Base-by-base conservation (phyloP, 2,888 invertebrate species). In the Platerodrilus igneus region DNA sequence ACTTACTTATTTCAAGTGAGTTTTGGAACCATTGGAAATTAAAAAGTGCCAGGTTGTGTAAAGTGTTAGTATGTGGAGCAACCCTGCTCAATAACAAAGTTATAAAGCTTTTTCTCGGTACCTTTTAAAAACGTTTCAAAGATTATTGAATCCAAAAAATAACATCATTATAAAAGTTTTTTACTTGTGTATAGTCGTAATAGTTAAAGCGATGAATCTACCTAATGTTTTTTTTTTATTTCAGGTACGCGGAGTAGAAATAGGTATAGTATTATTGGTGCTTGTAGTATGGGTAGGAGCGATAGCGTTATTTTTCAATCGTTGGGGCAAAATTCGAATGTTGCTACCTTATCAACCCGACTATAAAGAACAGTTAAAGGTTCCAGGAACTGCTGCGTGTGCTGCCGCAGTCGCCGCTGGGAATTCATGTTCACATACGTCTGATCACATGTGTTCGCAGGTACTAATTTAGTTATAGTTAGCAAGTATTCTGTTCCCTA, bases 301-400 rank as follows among this genome's bases (percentile, higher is more conserved):
- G 14, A 88, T 89, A 57, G 83, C 85, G 1, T 70, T 89, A 37
- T 89, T 89, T 74, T 88, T 89, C 74, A 87, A 88, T 66, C 79
- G 88, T 41, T 89, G 87, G 88, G 88, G 88, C 38, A 89, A 89
- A 70, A 89, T 89, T 46, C 79, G 91, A 27, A 91, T 91, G 90
- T 73, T 92, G 53, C 75, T 91, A 52, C 91, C 91, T 3, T 91
- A 91, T 64, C 91, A 91, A 60, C 91, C 91, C 7, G 89, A 90
- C 64, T 91, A 90, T 68, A 91, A 91, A 62, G 90, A 90, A 57
- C 89, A 90, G 63, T 70, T 90, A 33, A 89, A 90, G 74, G 82
- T 82, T 19, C 83, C 83, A 3, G 83, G 83, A 4, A 79, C 82
- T 1, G 81, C 81, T 1, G 80, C 79, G 2, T 83, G 83, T 63